These are phyloP conservation scores for Sebastes minor DNA, from an alignment of 2,797 vertebrate species.

Conservation along the genomic window DNA sequence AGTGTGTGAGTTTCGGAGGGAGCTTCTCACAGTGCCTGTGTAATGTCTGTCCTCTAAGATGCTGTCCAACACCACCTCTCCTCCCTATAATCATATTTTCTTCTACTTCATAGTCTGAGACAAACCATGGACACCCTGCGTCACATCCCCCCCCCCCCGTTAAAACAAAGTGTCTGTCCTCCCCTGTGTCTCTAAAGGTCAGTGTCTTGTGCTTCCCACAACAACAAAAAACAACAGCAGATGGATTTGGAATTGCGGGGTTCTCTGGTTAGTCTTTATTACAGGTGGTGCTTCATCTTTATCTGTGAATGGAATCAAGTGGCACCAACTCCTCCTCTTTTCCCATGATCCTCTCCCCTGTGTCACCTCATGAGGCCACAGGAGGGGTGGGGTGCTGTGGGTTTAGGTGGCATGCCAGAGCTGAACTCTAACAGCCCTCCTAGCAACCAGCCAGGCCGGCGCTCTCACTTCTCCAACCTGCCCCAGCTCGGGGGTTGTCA, in stretches of 20 bases:
- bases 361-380: constrained; percentile 56
- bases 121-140: constrained; percentile 31
- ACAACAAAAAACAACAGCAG: constrained; percentile 49
- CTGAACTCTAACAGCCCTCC: constrained; percentile 66
- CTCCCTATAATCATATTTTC: constrained; percentile 34
- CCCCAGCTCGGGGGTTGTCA: constrained; percentile 62
- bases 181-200: constrained; percentile 36
- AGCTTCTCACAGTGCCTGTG: constrained; percentile 67
- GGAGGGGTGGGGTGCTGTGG: constrained; percentile 21
- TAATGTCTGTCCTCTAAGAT: constrained; percentile 63
- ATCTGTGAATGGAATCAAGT: constrained; percentile 65
- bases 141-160: constrained; percentile 32
- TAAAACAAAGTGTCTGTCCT: constrained; percentile 3
- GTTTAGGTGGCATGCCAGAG: constrained; percentile 72
- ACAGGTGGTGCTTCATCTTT: constrained; percentile 57
- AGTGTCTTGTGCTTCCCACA: constrained; percentile 38
- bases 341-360: constrained; percentile 61
- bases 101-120: constrained; percentile 16
- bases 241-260: constrained; percentile 49
- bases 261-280: constrained; percentile 38
- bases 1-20: constrained; percentile 27
- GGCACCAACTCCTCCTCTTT: constrained; percentile 61
- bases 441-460: constrained; percentile 67
- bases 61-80: constrained; percentile 46
- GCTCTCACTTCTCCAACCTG: constrained; percentile 58